phyloP scores from a whole-genome alignment of 2,888 invertebrate species.

The Spialia ferax region DNA sequence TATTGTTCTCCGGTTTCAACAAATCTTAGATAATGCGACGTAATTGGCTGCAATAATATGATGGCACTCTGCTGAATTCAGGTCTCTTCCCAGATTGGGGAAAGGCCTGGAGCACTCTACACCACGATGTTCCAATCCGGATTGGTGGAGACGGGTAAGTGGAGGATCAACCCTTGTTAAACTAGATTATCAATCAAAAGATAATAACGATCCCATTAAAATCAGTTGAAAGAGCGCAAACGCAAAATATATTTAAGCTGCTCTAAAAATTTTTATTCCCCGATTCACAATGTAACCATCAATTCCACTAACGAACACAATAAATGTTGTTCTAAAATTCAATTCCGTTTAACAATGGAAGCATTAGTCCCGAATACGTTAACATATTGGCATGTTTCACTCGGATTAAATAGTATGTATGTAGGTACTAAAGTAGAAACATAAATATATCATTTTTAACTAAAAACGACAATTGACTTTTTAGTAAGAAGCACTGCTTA shows the following conservation, averaged over 20 bases:
- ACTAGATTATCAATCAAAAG: too few species aligned
- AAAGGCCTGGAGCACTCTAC: too few species aligned
- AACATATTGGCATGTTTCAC: slow-evolving; percentile 19
- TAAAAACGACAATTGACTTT: too few species aligned
- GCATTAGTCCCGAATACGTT: slow-evolving; percentile 32
- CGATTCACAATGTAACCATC: slow-evolving; percentile 3
- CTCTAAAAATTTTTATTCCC: not conserved
- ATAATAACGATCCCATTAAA: too few species aligned
- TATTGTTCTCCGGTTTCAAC: not conserved
- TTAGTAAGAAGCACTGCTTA: too few species aligned
- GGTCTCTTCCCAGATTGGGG: too few species aligned
- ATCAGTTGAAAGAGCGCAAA: not conserved
- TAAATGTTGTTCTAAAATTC: slow-evolving; percentile 34
- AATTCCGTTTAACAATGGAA: slow-evolving; percentile 34
- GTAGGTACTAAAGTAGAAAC: not conserved
- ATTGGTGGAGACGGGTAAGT: too few species aligned
- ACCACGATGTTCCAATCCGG: too few species aligned
- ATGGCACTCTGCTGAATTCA: too few species aligned
- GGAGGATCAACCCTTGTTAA: too few species aligned
- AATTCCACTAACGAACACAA: slow-evolving; percentile 25
- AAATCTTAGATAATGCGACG: not conserved
- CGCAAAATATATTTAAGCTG: not conserved
- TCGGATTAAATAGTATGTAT: not conserved
- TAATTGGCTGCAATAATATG: too few species aligned
- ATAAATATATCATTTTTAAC: too few species aligned